These are phyloP conservation scores for Xylocopa sonorina DNA, from an alignment of 1,140 invertebrate genomes.

Conservation along the genomic window DNA sequence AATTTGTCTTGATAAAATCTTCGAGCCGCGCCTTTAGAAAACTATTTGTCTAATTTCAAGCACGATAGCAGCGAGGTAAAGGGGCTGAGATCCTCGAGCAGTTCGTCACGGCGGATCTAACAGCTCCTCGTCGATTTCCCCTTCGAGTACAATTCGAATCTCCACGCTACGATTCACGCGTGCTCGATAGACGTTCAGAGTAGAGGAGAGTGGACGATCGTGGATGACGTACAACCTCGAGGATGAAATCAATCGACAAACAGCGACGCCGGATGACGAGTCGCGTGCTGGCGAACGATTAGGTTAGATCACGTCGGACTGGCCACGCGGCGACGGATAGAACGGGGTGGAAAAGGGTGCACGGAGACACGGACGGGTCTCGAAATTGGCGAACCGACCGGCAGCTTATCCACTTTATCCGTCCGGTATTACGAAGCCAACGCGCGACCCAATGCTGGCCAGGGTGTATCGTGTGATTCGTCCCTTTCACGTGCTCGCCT, in stretches of 20 bases:
- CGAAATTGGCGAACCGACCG: slow-evolving; percentile 54
- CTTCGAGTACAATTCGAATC: no score
- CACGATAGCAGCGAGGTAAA: no score
- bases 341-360: not conserved
- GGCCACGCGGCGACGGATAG: not conserved
- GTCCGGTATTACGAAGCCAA: slow-evolving; percentile 57
- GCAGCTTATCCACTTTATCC: slow-evolving; percentile 64
- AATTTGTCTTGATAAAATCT: slow-evolving; percentile 8
- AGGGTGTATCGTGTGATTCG: slow-evolving; percentile 43
- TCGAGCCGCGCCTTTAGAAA: not conserved
- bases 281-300: slow-evolving; percentile 63
- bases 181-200: slow-evolving; percentile 14
- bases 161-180: no score
- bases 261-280: slow-evolving; percentile 33
- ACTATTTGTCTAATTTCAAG: not conserved
- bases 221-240: slow-evolving; percentile 37
- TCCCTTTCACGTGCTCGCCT: not conserved
- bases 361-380: not conserved
- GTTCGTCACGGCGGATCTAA: no score
- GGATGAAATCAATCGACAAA: slow-evolving; percentile 49
- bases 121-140: no score
- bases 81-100: no score
- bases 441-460: slow-evolving; percentile 52
- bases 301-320: slow-evolving; percentile 54
- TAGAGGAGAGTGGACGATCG: slow-evolving; percentile 1